Conservation (phyloP, 2,888 invertebrate species). For the Tricholauxania praeusta region DNA sequence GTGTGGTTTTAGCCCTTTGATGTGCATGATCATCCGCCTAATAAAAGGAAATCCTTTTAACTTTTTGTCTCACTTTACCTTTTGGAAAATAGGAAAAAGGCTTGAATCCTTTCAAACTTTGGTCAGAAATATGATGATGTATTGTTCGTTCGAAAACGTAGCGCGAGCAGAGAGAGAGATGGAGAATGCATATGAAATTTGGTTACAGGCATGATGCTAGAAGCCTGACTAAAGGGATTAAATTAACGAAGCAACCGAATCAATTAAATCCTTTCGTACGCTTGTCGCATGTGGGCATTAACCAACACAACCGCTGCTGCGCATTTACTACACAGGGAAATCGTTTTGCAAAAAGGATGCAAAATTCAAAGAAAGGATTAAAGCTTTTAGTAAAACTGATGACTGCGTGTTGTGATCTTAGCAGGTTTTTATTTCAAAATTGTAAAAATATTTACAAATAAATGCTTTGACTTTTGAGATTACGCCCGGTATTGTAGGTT, state of each 20-base stretch:
- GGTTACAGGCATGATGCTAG: neutral
- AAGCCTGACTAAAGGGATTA: slow-evolving; percentile 60
- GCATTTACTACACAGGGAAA: slow-evolving; percentile 26
- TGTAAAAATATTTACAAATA: slow-evolving; percentile 57
- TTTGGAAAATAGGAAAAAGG: slow-evolving; percentile 8
- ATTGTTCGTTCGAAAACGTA: slow-evolving; percentile 33
- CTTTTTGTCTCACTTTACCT: too few relatives aligned
- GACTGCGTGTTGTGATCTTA: neutral
- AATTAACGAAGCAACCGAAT: slow-evolving; percentile 57
- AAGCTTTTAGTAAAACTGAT: slow-evolving; percentile 38
- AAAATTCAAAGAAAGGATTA: slow-evolving; percentile 56
- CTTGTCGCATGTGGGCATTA: slow-evolving; percentile 45
- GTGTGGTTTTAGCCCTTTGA: slow-evolving; percentile 67
- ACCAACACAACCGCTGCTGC: slow-evolving; percentile 47
- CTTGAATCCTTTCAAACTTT: slow-evolving; percentile 46
- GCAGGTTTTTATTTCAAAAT: slow-evolving; percentile 20
- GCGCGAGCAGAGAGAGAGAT: neutral
- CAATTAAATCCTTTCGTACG: slow-evolving; percentile 51
- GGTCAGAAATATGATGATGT: slow-evolving; percentile 40
- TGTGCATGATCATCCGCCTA: slow-evolving; percentile 65
- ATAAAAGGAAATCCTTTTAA: slow-evolving; percentile 52
- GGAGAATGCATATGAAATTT: too few relatives aligned
- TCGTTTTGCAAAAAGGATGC: neutral
- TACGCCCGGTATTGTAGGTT: slow-evolving; percentile 19
- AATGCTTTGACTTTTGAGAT: slow-evolving; percentile 50